Evolutionary conservation across 2,113 vertebrate genomes (phyloP).

Genomic region (Eurystomus gularis): DNA sequence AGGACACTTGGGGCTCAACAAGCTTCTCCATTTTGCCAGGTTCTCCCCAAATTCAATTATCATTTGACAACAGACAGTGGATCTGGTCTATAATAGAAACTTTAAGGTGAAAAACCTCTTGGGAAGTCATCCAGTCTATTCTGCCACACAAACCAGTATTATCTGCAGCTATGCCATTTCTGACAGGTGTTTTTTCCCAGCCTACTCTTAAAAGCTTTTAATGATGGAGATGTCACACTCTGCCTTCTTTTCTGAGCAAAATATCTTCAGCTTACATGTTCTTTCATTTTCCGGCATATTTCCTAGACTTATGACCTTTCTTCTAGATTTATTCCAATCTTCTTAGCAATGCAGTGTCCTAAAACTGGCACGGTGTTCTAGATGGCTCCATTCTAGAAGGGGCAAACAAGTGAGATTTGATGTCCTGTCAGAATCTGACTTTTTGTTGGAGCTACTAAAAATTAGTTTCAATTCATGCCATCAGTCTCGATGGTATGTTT

Average conservation of each 20-base stretch:
- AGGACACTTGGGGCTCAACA: not conserved
- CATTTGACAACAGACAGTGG: not conserved
- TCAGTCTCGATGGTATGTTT: not conserved
- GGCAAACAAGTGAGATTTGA: not conserved
- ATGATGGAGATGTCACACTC: not conserved
- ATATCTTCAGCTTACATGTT: not conserved
- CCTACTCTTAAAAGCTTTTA: conserved; percentile 33
- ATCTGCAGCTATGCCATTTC: conserved; percentile 18
- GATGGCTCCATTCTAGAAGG: not conserved
- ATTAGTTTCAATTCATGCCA: not conserved
- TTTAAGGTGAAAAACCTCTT: conserved; percentile 19
- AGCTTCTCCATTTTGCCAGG: not conserved
- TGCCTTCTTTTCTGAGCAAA: not conserved
- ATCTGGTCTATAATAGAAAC: not conserved
- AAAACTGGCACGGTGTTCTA: not conserved
- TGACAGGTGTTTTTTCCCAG: conserved; percentile 11
- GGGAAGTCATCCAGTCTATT: conserved; percentile 8
- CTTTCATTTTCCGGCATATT: not conserved
- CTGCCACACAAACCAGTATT: not conserved
- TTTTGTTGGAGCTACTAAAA: not conserved
- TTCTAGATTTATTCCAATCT: not conserved
- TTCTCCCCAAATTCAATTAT: not conserved
- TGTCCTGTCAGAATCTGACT: not conserved
- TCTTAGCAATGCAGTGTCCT: not conserved
- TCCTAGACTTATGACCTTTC: not conserved